Conservation (phyloP, 2,113 vertebrate genomes). For the Bubalus kerabau region DNA sequence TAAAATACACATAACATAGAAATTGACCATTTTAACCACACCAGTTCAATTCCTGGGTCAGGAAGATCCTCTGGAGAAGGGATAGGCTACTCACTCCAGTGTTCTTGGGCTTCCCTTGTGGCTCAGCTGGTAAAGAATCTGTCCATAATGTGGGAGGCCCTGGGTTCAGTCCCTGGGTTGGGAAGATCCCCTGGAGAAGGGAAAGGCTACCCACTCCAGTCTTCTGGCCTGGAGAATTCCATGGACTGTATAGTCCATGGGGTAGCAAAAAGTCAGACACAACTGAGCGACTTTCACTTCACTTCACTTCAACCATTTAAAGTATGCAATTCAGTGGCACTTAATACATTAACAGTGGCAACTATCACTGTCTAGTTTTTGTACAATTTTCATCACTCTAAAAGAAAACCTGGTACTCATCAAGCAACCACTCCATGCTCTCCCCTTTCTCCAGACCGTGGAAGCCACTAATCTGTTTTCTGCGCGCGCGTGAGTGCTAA, state of each 20-base stretch:
- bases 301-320: background rate
- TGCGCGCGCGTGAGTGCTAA: no score
- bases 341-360: background rate
- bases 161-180: background rate
- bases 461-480: background rate
- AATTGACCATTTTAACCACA: background rate
- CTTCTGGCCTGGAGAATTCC: background rate
- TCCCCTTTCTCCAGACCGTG: background rate
- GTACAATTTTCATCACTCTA: background rate
- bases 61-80: background rate
- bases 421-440: background rate
- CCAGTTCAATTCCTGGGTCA: background rate
- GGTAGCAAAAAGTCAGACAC: rapidly evolving
- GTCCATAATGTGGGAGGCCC: rapidly evolving
- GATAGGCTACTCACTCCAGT: background rate
- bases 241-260: background rate
- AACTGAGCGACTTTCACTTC: background rate
- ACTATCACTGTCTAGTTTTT: background rate
- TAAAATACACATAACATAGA: background rate
- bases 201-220: background rate
- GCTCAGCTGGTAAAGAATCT: background rate
- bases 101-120: background rate
- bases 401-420: background rate
- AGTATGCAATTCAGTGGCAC: background rate
- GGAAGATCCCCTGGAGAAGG: background rate